Evolutionary conservation across 2,113 vertebrate species (phyloP).

Genomic region (Lophochroa leadbeateri): DNA sequence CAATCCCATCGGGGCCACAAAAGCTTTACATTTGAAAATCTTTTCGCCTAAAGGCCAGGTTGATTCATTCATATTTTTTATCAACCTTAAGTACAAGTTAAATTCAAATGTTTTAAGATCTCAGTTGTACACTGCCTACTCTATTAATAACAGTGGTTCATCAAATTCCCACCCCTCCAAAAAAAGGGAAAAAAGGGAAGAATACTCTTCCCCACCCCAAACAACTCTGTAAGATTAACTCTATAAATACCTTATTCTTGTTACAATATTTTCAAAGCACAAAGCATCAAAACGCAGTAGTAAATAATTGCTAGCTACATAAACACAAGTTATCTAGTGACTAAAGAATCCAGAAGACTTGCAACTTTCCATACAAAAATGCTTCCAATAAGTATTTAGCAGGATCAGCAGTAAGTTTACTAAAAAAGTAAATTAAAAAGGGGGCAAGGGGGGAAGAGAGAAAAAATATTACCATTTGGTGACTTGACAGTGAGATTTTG

Average conservation of each 20-base stretch:
- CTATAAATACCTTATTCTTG: neutral
- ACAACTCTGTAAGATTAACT: neutral
- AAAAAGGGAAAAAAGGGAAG: neutral
- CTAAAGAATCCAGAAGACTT: neutral
- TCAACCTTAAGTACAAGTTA: neutral
- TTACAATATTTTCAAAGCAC: neutral
- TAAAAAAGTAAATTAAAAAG: accelerated
- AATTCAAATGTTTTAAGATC: neutral
- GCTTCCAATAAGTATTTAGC: neutral
- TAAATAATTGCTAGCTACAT: neutral
- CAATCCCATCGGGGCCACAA: conserved; percentile 5
- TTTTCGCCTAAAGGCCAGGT: neutral
- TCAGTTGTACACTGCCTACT: neutral
- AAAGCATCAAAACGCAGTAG: neutral
- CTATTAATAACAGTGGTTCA: neutral
- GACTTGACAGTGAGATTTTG: neutral
- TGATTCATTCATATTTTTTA: neutral
- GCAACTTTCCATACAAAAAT: neutral
- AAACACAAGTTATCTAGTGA: neutral
- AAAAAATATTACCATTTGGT: neutral
- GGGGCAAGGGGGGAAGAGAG: neutral
- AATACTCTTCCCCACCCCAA: neutral
- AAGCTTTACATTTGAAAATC: conserved; percentile 33
- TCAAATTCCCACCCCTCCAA: neutral
- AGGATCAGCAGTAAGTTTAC: neutral